Evolutionary conservation across 2,113 vertebrate genomes (phyloP).

Genomic region (Cochlearius cochlearius): DNA sequence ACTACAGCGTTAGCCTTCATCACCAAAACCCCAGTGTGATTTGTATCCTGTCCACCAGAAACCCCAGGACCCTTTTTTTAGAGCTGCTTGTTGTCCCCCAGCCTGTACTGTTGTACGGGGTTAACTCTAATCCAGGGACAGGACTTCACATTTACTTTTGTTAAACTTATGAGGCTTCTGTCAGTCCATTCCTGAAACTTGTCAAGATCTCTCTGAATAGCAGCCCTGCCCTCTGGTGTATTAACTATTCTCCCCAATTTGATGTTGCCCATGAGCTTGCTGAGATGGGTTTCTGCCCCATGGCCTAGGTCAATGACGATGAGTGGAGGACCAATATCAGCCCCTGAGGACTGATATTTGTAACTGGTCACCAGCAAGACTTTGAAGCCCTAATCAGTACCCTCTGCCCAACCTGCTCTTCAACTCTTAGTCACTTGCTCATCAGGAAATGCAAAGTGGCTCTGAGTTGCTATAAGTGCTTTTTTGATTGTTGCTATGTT

Average conservation of each 20-base stretch:
- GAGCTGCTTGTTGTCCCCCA: not conserved
- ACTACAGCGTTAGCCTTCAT: not conserved
- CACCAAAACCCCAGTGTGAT: not conserved
- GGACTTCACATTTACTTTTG: not conserved
- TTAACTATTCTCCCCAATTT: rapidly evolving
- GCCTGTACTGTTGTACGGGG: rapidly evolving
- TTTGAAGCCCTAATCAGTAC: not conserved
- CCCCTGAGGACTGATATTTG: not conserved
- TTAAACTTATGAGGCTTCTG: not conserved
- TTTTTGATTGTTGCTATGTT: not conserved
- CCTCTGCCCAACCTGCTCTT: not conserved
- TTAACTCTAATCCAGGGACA: not conserved
- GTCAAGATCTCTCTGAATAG: not conserved
- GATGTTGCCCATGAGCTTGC: not conserved
- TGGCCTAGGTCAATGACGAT: not conserved
- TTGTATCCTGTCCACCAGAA: not conserved
- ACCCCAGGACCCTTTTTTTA: not conserved
- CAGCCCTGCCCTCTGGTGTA: rapidly evolving
- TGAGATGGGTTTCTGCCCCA: not conserved
- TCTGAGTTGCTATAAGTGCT: not conserved
- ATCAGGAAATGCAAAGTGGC: not conserved
- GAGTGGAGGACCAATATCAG: not conserved
- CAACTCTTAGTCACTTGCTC: not conserved
- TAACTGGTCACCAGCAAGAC: not conserved
- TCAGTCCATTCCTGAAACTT: not conserved